These are phyloP conservation scores for Oscheius onirici DNA, from an alignment of 2,888 invertebrate genomes.

Conservation along the genomic window DNA sequence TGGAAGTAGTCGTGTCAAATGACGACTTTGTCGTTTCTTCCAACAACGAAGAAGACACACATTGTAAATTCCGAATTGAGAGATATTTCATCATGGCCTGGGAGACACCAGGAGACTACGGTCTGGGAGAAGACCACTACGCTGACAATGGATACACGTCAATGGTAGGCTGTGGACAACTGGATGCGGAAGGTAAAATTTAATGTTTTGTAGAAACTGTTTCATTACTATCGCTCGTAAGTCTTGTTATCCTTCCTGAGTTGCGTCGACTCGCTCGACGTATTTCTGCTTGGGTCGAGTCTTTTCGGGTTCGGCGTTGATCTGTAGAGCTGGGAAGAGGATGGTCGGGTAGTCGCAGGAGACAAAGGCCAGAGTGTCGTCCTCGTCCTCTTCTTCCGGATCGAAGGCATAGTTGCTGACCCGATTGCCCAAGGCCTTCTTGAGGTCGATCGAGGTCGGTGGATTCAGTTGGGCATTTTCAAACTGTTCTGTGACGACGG, in stretches of 20 bases:
- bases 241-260: not conserved
- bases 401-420: conserved; percentile 1
- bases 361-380: conserved; percentile 14
- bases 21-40: conserved; percentile 48
- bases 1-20: conserved; percentile 45
- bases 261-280: not conserved
- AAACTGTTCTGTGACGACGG: conserved; percentile 15
- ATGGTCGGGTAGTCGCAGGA: not conserved
- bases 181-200: not conserved
- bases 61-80: conserved; percentile 47
- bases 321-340: not conserved
- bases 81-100: conserved; percentile 43
- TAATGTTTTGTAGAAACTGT: not conserved
- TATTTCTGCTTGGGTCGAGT: not conserved
- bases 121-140: conserved; percentile 40
- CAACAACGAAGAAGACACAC: conserved; percentile 33
- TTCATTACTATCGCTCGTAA: not conserved
- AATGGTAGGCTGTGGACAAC: not conserved
- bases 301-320: not conserved
- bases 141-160: conserved; percentile 43
- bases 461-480: conserved; percentile 5
- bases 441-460: not conserved
- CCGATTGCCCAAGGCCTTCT: conserved; percentile 9
- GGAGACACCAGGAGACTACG: conserved; percentile 42
- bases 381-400: conserved; percentile 10